Percentiles rank a stretch among this genome's conserved stretches.
Conservation (phyloP, 2,888 invertebrate genomes). For the Dasysyrphus tricinctus region DNA sequence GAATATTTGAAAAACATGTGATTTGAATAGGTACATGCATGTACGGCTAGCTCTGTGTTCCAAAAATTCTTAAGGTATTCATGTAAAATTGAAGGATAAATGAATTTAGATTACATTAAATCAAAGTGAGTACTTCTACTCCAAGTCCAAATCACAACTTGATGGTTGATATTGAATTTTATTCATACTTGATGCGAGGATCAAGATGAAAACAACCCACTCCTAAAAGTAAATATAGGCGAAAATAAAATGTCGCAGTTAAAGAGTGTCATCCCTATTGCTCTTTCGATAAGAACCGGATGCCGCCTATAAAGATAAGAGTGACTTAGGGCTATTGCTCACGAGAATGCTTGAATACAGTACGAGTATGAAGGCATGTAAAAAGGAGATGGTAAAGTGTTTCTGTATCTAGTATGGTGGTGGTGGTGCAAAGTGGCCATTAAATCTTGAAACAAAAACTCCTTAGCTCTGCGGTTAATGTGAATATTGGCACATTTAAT, state of each 20-base stretch:
- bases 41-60: not conserved
- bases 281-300: slow-evolving; percentile 62
- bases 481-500: slow-evolving; percentile 41
- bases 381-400: slow-evolving; percentile 33
- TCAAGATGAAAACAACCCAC: not conserved
- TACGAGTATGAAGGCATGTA: slow-evolving; percentile 1
- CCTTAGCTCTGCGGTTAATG: slow-evolving; percentile 61
- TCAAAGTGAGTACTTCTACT: not conserved
- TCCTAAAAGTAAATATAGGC: slow-evolving; percentile 12
- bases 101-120: not conserved
- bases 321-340: slow-evolving; percentile 39
- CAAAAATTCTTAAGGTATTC: not conserved
- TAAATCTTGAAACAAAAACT: slow-evolving; percentile 65
- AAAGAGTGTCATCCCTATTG: slow-evolving; percentile 68
- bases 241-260: slow-evolving; percentile 55
- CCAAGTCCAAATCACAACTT: not conserved
- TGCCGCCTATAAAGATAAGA: slow-evolving; percentile 69
- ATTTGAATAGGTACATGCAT: not conserved
- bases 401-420: slow-evolving; percentile 14
- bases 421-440: slow-evolving; percentile 66
- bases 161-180: slow-evolving; percentile 14
- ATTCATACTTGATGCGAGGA: slow-evolving; percentile 17
- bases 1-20: slow-evolving; percentile 40
- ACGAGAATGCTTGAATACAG: slow-evolving; percentile 21
- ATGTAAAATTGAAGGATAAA: not conserved